Evolutionary conservation across 2,113 vertebrate genomes (phyloP).

Genomic region (Ophthalmolycus amberensis): DNA sequence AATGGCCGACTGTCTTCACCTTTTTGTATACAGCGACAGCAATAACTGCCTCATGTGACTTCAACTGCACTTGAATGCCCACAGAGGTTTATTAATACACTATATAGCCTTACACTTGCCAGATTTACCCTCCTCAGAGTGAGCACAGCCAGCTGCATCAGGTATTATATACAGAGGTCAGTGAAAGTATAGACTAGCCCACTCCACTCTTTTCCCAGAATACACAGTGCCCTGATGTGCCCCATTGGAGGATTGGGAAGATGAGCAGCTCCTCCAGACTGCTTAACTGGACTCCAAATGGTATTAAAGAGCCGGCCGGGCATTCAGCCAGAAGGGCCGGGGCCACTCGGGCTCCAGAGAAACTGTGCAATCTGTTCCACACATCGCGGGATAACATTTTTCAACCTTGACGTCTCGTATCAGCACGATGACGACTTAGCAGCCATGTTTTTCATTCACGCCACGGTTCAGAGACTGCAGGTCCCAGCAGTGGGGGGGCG

Average conservation of each 20-base stretch:
- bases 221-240: slow-evolving; percentile 39
- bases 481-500: slow-evolving; percentile 10
- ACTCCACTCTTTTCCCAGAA: slow-evolving; percentile 57
- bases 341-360: slow-evolving; percentile 53
- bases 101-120: slow-evolving; percentile 11
- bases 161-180: slow-evolving; percentile 42
- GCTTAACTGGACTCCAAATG: slow-evolving; percentile 67
- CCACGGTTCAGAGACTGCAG: slow-evolving; percentile 44
- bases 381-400: slow-evolving; percentile 49
- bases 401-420: slow-evolving; percentile 64
- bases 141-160: slow-evolving; percentile 14
- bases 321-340: slow-evolving; percentile 47
- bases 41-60: neutral
- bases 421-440: slow-evolving; percentile 44
- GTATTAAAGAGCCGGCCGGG: slow-evolving; percentile 64
- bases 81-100: slow-evolving; percentile 20
- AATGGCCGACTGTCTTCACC: neutral
- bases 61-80: neutral
- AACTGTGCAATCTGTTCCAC: slow-evolving; percentile 37
- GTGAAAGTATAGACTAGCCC: slow-evolving; percentile 48
- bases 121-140: slow-evolving; percentile 22
- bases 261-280: slow-evolving; percentile 61
- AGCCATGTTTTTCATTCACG: slow-evolving; percentile 47
- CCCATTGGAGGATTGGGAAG: slow-evolving; percentile 51
- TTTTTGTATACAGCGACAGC: slow-evolving; percentile 5